Evolutionary conservation across 2,888 invertebrate genomes (phyloP).

Genomic region (Scelioninae gen. 2): DNA sequence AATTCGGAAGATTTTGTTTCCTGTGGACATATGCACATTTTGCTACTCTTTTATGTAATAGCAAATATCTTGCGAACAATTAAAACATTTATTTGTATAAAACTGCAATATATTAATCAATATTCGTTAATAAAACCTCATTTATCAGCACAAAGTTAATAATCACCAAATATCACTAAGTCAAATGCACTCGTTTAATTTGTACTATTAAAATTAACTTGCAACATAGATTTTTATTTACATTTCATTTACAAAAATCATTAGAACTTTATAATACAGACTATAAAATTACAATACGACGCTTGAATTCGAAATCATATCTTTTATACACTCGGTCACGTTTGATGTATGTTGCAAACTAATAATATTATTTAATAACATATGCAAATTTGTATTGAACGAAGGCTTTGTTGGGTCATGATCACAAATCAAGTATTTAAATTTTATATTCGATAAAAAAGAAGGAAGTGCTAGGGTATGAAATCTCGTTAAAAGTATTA

Average conservation of each 20-base stretch:
- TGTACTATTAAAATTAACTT: no score
- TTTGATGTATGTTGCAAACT: conserved; percentile 36
- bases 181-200: no score
- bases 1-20: conserved; percentile 47
- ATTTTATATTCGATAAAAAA: conserved; percentile 30
- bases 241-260: no score
- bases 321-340: conserved; percentile 61
- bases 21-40: conserved; percentile 60
- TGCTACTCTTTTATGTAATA: conserved; percentile 20
- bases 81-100: not conserved
- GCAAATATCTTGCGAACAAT: not conserved
- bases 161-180: conserved; percentile 15
- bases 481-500: conserved; percentile 57
- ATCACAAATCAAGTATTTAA: conserved; percentile 37
- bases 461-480: conserved; percentile 1
- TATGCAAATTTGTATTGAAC: conserved; percentile 66
- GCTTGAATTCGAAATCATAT: no score
- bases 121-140: not conserved
- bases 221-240: no score
- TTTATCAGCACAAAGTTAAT: not conserved
- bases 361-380: conserved; percentile 69
- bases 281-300: no score
- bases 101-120: not conserved
- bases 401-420: conserved; percentile 44
- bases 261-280: no score